Evolutionary conservation across 1,140 invertebrate species (phyloP), one percentile per base, ranked within the genome.

Genomic region (Eumeta japonica): DNA sequence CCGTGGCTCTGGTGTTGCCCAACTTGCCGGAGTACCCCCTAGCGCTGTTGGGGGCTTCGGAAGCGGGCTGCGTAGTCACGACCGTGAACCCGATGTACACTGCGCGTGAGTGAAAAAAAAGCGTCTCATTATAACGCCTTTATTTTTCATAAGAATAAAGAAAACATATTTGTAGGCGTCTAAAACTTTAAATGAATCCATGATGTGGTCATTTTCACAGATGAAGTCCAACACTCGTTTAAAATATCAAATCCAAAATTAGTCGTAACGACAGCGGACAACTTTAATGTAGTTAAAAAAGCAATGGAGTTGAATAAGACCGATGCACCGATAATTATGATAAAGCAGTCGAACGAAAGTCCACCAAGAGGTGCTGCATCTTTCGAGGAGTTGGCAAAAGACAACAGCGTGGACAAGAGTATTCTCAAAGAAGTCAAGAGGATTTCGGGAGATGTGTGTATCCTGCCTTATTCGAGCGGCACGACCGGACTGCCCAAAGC

Each of bases 401-500:
- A 46, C 27, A 43, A 37, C 30, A 28, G 33, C 18, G 56, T 72
- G 3, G 66, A 79, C 14, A 61, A 70, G 16, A 52, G 55, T 16
- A 56, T 55, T 33, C 41, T 66, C 31, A 62, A 50, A 43, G 34
- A 48, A 18, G 45, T 52, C 17, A 51, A 53, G 31, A 41, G 62
- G 12, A 47, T 47, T 37, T 16, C 50, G 9, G 48, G 76, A n/a
- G 77, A 80, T 41, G 56, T 76, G 9, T 57, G 71, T 15, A 47
- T 82, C 28, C 43, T 83, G 43, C 79, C 79, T 11, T 83, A 77
- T 58, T 84, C 88, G 0, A 90, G 88, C 53, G 89, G 89, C 18
- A 92, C 90, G 2, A 92, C 89, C 12, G 89, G 91, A 17, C 55
- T 86, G 37, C 89, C 91, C 7, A 94, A 93, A 78, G 89, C 88